These are phyloP conservation scores for Crotalus viridis DNA, from an alignment of 2,113 vertebrate species.

Conservation along the genomic window DNA sequence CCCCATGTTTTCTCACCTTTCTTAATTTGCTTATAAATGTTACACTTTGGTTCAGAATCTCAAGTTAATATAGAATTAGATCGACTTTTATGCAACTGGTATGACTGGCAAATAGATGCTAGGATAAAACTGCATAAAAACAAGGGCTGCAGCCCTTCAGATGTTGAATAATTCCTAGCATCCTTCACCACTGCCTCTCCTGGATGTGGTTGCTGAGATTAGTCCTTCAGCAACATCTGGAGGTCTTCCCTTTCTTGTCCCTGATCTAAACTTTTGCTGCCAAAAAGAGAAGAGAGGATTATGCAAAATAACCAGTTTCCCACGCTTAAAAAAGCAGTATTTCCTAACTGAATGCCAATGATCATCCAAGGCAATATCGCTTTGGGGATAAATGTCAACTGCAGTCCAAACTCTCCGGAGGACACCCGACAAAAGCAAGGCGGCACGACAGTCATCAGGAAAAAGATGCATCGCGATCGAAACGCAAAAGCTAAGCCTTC, in stretches of 20 bases:
- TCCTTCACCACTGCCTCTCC: neutral
- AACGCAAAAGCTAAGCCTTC: neutral
- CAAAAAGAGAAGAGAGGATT: neutral
- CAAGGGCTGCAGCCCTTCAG: neutral
- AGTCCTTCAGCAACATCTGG: neutral
- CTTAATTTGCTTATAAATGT: neutral
- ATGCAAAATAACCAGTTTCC: neutral
- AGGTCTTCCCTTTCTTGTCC: neutral
- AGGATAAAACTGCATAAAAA: neutral
- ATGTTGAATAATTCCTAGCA: neutral
- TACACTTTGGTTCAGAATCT: neutral
- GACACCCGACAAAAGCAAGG: neutral
- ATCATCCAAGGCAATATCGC: neutral
- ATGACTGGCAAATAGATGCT: neutral
- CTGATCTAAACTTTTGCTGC: neutral
- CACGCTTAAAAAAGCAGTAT: neutral
- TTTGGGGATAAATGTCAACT: neutral
- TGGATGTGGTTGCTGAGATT: neutral
- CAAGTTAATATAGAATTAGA: neutral
- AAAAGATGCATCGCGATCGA: neutral
- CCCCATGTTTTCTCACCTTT: neutral
- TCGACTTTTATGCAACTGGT: neutral
- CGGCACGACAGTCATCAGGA: neutral
- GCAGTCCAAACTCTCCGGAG: neutral
- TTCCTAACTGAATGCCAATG: neutral